A percentile compares a stretch with the other conserved stretches of the same genome.
phyloP scores from a whole-genome alignment of 2,113 vertebrate species.

The Campylomormyrus numenius region DNA sequence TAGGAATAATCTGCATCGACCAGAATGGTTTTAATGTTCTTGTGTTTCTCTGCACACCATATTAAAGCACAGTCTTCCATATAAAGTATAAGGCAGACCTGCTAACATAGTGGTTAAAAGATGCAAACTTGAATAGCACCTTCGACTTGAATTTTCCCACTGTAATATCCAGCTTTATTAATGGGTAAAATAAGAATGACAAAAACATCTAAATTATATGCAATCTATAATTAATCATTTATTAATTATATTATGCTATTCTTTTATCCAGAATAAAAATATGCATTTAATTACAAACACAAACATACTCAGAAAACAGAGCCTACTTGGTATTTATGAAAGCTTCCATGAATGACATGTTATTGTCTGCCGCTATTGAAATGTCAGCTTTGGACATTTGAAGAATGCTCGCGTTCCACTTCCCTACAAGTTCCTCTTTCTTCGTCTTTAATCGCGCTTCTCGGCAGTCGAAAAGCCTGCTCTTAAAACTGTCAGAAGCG shows the following conservation, averaged over 20 bases:
- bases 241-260: not conserved
- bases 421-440: not conserved
- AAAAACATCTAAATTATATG: not conserved
- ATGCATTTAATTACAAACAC: not conserved
- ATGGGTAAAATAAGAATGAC: not conserved
- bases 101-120: not conserved
- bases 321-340: not conserved
- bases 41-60: not conserved
- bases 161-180: not conserved
- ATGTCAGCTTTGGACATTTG: not conserved
- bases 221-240: not conserved
- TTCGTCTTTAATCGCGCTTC: not conserved
- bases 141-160: not conserved
- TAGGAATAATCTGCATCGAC: not conserved
- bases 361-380: not conserved
- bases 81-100: not conserved
- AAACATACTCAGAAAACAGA: not conserved
- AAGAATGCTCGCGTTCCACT: not conserved
- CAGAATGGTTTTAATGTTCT: not conserved
- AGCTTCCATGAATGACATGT: not conserved
- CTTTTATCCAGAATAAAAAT: not conserved
- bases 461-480: not conserved
- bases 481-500: not conserved
- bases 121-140: not conserved
- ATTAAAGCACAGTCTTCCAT: not conserved